Conservation (phyloP, 2,888 invertebrate genomes). For the Pasiphila rectangulata region DNA sequence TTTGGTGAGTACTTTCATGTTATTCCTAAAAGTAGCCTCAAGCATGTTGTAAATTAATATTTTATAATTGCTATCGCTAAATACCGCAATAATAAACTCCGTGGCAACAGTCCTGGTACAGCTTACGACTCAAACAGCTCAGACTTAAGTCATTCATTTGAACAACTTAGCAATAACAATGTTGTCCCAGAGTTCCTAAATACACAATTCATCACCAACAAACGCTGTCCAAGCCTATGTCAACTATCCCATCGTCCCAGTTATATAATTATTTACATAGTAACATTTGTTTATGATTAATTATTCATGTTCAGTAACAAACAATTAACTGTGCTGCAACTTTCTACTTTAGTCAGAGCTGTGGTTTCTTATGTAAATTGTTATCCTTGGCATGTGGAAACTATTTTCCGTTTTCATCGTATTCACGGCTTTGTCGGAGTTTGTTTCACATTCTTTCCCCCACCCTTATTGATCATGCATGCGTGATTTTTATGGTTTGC, state of each 20-base stretch:
- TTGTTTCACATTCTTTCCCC: conserved; percentile 10
- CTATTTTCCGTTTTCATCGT: conserved; percentile 26
- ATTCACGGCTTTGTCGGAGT: conserved; percentile 14
- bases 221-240: background rate
- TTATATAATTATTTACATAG: background rate
- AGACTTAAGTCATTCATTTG: too few relatives aligned
- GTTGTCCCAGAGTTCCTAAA: background rate
- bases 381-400: conserved; percentile 28
- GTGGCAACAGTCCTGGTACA: too few relatives aligned
- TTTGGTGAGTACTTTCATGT: conserved; percentile 72
- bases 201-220: background rate
- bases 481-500: conserved; percentile 1
- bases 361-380: conserved; percentile 27
- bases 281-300: conserved; percentile 1
- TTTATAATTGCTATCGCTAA: too few relatives aligned
- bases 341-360: conserved; percentile 17
- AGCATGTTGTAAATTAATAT: background rate
- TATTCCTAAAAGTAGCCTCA: too few relatives aligned
- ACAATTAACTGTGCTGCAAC: conserved; percentile 11
- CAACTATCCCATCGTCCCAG: background rate
- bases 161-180: background rate
- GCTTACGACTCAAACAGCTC: too few relatives aligned
- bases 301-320: background rate
- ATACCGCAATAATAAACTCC: too few relatives aligned
- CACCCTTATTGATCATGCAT: conserved; percentile 11